A percentile compares a stretch with the other conserved stretches of the same genome.
These are phyloP conservation scores for Sakesphorus luctuosus DNA, from an alignment of 2,113 vertebrate species.

Conservation along the genomic window DNA sequence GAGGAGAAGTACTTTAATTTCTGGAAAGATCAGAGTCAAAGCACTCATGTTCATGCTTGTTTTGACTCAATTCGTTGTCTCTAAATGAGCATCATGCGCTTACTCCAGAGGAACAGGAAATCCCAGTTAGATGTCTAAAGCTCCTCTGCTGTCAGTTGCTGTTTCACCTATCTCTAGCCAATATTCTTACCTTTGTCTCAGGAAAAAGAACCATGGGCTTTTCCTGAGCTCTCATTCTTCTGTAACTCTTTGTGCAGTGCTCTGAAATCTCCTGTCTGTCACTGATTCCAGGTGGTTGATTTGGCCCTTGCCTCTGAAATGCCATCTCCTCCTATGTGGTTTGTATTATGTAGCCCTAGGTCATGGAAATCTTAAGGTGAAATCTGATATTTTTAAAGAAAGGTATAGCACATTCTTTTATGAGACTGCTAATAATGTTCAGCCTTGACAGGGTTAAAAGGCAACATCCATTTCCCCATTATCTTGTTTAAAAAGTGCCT, in stretches of 20 bases:
- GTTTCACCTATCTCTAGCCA: constrained; percentile 56
- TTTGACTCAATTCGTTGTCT: neutral
- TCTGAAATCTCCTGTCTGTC: neutral
- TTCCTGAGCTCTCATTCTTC: constrained; percentile 45
- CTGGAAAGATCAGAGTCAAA: neutral
- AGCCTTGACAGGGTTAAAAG: constrained; percentile 77
- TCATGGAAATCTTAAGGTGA: constrained; percentile 31
- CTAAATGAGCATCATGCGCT: neutral
- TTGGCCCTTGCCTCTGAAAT: constrained; percentile 20
- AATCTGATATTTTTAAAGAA: neutral
- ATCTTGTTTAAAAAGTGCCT: constrained; percentile 90
- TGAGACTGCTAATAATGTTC: constrained; percentile 44
- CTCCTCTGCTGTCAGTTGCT: constrained; percentile 20
- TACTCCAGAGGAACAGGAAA: constrained; percentile 5
- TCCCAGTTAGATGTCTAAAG: constrained; percentile 12
- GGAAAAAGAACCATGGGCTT: constrained; percentile 36
- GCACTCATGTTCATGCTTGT: neutral
- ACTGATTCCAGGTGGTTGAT: neutral
- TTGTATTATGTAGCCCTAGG: neutral
- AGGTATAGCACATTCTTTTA: constrained; percentile 38
- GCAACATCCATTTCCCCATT: constrained; percentile 76
- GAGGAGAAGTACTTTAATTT: neutral
- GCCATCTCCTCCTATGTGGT: neutral
- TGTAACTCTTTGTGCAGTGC: constrained; percentile 33
- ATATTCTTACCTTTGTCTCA: constrained; percentile 49